Conservation (phyloP, 2,888 invertebrate species). For the Erebia ligea region DNA sequence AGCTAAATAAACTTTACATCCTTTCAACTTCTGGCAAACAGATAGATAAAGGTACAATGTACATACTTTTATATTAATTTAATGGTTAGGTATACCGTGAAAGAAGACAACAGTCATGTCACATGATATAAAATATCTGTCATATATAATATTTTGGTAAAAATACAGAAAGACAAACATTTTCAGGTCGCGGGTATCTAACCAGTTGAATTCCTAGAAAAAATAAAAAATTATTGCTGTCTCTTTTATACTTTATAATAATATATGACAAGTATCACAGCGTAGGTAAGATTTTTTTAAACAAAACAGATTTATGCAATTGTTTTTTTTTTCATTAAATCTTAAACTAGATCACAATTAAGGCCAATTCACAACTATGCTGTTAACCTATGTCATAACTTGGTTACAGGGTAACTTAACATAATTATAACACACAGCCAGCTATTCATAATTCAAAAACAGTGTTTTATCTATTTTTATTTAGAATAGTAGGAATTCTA, state of each 20-base stretch:
- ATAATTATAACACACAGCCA: conserved; percentile 2
- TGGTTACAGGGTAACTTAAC: neutral
- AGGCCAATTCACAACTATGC: neutral
- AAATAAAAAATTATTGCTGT: too few species aligned
- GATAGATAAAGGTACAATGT: conserved; percentile 1
- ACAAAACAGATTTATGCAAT: neutral
- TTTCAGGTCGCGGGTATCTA: too few species aligned
- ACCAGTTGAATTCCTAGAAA: too few species aligned
- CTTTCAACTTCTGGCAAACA: neutral
- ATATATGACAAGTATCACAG: neutral
- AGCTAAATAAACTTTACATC: neutral
- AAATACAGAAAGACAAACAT: too few species aligned
- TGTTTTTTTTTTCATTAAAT: neutral
- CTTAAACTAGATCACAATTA: neutral
- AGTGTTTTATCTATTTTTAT: neutral
- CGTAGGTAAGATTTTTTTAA: neutral
- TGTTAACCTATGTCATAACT: neutral
- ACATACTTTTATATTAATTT: neutral
- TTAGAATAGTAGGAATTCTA: too few species aligned
- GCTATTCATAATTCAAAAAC: neutral
- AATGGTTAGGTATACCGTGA: neutral
- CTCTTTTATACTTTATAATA: neutral
- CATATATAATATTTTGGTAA: neutral
- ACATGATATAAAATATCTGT: neutral
- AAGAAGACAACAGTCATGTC: neutral